Base-by-base conservation (phyloP, 2,888 invertebrate species). In the Pterostichus niger region DNA sequence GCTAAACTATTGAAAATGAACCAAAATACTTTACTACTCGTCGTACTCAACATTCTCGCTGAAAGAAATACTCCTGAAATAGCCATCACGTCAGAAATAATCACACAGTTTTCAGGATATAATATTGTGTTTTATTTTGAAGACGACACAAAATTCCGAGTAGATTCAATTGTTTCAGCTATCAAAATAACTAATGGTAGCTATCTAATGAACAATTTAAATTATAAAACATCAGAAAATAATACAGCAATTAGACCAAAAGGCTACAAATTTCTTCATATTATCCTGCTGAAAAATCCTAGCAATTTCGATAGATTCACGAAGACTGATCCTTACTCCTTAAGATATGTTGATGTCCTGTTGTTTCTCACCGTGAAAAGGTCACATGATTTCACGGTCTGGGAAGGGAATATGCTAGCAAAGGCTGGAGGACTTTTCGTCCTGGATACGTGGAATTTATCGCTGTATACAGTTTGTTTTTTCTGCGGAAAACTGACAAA, bases 71-170 rank as follows among this genome's bases (percentile, higher is more conserved):
- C 52, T 10, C 46, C 46, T 11, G 75, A 81, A 54, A 15, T 64
- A 11, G 9, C 7, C n/a, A 35, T 71, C 13, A 81, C 49, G 13
- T 6, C 49, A 33, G 46, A 46, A 49, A 76, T 82, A 13, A 64
- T 82, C n/a, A 24, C 61, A 5, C 82, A 82, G 35, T 82, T 82
- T 59, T 13, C 15, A 1, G 76, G 44, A 10, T 33, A 82, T 33
- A 82, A 49, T 59, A 15, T 82, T 6, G 46, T 82, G n/a, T 82
- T 75, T 49, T 75, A 82, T 75, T 82, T 49, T 61, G 61, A 82
- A 13, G 75, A 82, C 15, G 31, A 40, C 6, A 59, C n/a, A 6
- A 59, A 76, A 61, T 31, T 7, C 0, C 4, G 31, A n/a, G 9
- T 82, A 9, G 59, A 82, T 46, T 46, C 64, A 15, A 82, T 82